Evolutionary conservation across 2,797 vertebrate genomes (phyloP).

Genomic region (Muscicapa comitata): DNA sequence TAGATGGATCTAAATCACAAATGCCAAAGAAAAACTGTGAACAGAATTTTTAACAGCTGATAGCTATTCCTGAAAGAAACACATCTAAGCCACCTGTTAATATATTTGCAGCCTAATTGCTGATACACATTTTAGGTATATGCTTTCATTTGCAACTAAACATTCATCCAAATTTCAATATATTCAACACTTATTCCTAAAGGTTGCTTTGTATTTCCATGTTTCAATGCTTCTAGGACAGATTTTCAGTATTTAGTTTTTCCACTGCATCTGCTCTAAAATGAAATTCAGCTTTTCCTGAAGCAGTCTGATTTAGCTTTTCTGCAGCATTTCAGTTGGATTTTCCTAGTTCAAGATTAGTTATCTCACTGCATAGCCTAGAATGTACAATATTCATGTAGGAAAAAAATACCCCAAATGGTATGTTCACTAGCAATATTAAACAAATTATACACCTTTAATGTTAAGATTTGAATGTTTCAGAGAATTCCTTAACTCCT

Average conservation of each 20-base stretch:
- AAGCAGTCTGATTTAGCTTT: background rate
- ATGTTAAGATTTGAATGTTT: background rate
- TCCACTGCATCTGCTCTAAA: background rate
- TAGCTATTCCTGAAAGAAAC: background rate
- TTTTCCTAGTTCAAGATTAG: background rate
- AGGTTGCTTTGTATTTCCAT: background rate
- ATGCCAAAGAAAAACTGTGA: slow-evolving; percentile 6
- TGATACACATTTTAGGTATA: background rate
- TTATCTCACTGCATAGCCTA: background rate
- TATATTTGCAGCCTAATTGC: background rate
- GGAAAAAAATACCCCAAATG: background rate
- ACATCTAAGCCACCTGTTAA: background rate
- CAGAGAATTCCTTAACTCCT: background rate
- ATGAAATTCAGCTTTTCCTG: background rate
- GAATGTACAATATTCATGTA: background rate
- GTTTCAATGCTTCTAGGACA: background rate
- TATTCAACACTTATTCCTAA: background rate
- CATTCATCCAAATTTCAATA: background rate
- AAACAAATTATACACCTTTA: background rate
- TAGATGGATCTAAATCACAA: slow-evolving; percentile 14
- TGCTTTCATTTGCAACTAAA: background rate
- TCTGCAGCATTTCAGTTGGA: background rate
- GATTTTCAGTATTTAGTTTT: background rate
- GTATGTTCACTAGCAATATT: background rate
- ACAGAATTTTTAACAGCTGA: slow-evolving; percentile 9